Evolutionary conservation across 2,113 vertebrate species (phyloP).

Genomic region (Micronycteris hirsuta): DNA sequence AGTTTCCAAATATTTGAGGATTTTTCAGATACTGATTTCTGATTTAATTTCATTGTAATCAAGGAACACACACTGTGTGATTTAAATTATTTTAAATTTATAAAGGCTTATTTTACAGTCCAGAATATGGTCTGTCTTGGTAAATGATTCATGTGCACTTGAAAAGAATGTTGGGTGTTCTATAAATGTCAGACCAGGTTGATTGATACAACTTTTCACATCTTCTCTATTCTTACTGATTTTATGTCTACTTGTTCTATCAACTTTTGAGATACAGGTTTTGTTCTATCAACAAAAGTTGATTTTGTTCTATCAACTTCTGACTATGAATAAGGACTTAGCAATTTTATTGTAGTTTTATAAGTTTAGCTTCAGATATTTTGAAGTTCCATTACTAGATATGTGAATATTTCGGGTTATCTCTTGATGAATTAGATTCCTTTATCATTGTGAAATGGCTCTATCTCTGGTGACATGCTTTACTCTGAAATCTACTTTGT

Average conservation of each 20-base stretch:
- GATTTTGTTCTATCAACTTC: too few relatives aligned
- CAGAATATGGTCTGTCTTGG: too few relatives aligned
- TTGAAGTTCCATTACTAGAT: background rate
- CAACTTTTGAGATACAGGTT: background rate
- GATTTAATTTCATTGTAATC: too few relatives aligned
- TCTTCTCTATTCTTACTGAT: background rate
- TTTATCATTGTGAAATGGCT: slow-evolving; percentile 5
- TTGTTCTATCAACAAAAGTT: too few relatives aligned
- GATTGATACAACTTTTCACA: background rate
- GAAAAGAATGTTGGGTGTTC: too few relatives aligned
- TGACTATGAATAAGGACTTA: background rate
- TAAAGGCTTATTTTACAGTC: too few relatives aligned
- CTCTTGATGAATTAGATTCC: background rate
- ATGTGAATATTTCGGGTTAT: background rate
- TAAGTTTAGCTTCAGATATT: background rate
- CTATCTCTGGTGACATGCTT: background rate
- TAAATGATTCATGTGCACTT: too few relatives aligned
- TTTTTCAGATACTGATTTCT: too few relatives aligned
- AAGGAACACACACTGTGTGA: too few relatives aligned
- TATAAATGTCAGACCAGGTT: background rate
- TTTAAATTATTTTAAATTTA: too few relatives aligned
- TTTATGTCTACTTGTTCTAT: background rate
- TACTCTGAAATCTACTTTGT: background rate
- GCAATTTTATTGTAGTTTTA: background rate
- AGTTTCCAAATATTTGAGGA: too few relatives aligned